Evolutionary conservation across 2,888 invertebrate species (phyloP).

Genomic region (Melikaiella ostensackeni): DNA sequence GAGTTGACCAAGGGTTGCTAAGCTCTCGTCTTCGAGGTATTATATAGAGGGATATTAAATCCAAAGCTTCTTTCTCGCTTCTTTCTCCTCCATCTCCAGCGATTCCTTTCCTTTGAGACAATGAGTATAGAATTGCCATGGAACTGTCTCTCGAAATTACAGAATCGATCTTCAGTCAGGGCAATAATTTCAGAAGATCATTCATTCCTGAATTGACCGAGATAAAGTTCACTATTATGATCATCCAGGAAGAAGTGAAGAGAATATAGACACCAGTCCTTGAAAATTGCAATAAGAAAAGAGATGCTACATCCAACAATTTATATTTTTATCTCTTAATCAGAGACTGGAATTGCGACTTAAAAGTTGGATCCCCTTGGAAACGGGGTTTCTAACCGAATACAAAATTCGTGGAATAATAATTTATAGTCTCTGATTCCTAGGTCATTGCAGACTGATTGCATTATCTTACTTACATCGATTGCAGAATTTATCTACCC

Average conservation of each 20-base stretch:
- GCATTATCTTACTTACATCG: too few species aligned
- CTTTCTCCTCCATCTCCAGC: slow-evolving; percentile 43
- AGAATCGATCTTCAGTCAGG: slow-evolving; percentile 58
- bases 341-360: background rate
- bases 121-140: slow-evolving; percentile 12
- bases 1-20: slow-evolving; percentile 50
- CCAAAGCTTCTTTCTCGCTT: slow-evolving; percentile 59
- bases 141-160: slow-evolving; percentile 54
- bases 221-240: slow-evolving; percentile 19
- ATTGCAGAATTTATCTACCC: background rate
- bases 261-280: background rate
- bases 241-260: background rate
- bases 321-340: background rate
- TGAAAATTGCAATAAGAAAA: background rate
- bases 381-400: too few species aligned
- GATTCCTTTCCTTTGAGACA: slow-evolving; percentile 25
- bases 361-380: too few species aligned
- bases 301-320: too few species aligned
- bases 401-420: too few species aligned
- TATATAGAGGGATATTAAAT: slow-evolving; percentile 61
- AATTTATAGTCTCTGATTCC: too few species aligned
- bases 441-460: too few species aligned
- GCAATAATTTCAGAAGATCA: slow-evolving; percentile 15
- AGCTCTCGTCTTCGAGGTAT: slow-evolving; percentile 57
- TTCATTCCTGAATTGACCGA: slow-evolving; percentile 27